phyloP scores from a whole-genome alignment of 1,140 invertebrate genomes.

The Leptonema lineaticorne region DNA sequence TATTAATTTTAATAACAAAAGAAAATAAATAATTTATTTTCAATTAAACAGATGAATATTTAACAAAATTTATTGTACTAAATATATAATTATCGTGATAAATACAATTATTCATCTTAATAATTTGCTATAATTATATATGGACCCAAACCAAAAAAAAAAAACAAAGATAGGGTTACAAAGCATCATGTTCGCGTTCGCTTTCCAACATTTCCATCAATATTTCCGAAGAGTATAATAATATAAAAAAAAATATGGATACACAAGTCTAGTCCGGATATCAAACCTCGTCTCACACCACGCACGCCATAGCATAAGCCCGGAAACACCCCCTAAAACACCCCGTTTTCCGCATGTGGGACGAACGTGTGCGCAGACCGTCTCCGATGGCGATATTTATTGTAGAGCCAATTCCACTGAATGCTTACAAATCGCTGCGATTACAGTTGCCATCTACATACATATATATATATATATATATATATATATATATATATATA shows the following conservation, averaged over 20 bases:
- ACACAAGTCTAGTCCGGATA: background rate
- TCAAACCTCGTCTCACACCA: background rate
- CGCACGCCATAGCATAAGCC: background rate
- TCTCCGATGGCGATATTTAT: conserved; percentile 33
- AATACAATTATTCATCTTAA: too few relatives aligned
- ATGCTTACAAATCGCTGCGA: conserved; percentile 40
- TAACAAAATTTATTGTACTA: too few relatives aligned
- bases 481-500: background rate
- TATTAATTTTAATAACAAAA: too few relatives aligned
- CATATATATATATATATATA: background rate
- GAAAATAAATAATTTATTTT: too few relatives aligned
- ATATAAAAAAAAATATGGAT: conserved; percentile 14
- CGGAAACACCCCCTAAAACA: background rate
- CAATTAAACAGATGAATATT: too few relatives aligned
- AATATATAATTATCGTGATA: too few relatives aligned
- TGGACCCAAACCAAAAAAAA: background rate
- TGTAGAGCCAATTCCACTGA: conserved; percentile 35
- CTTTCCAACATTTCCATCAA: background rate
- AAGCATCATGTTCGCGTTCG: background rate
- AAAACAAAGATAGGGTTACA: too few relatives aligned
- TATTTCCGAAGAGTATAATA: background rate
- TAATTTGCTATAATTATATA: too few relatives aligned
- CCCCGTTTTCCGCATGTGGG: conserved; percentile 2
- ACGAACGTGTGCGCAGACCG: conserved; percentile 11
- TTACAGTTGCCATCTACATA: conserved; percentile 27